These are phyloP conservation scores for Nesoenas mayeri DNA, from an alignment of 2,113 vertebrate genomes.

Conservation along the genomic window DNA sequence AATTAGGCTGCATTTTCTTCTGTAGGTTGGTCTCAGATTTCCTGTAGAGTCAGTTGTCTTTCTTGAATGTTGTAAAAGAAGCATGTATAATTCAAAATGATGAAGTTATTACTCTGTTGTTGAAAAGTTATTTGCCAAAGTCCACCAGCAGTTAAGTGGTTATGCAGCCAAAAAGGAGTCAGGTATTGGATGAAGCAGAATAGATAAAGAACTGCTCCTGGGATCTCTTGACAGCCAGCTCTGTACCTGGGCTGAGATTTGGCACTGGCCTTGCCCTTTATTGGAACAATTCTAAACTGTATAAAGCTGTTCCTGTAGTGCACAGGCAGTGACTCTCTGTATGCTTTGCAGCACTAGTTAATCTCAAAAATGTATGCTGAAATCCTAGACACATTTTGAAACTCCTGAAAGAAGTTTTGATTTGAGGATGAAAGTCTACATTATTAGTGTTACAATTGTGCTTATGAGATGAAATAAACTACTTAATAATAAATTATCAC, in stretches of 20 bases:
- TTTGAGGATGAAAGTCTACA: not conserved
- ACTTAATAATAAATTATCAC: conserved; percentile 47
- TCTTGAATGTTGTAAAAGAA: not conserved
- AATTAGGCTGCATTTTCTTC: not conserved
- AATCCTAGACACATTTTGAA: conserved; percentile 5
- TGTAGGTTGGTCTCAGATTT: not conserved
- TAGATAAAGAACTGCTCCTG: not conserved
- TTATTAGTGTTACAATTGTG: not conserved
- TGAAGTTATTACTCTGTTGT: not conserved
- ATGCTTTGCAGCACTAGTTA: not conserved
- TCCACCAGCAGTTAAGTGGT: not conserved
- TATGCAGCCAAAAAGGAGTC: not conserved
- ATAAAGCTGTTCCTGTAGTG: not conserved
- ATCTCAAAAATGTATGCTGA: not conserved
- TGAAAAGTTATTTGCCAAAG: not conserved
- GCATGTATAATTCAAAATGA: not conserved
- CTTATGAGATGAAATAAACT: conserved; percentile 3
- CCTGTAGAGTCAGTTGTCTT: not conserved
- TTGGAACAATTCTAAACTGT: not conserved
- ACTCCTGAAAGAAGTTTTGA: not conserved
- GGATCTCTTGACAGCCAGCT: not conserved
- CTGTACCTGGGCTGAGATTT: not conserved
- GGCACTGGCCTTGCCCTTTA: not conserved
- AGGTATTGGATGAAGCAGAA: not conserved
- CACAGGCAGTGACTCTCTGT: not conserved